Evolutionary conservation across 2,797 vertebrate genomes (phyloP), one percentile per base, ranked within the genome.

Genomic region (Chelon auratus): DNA sequence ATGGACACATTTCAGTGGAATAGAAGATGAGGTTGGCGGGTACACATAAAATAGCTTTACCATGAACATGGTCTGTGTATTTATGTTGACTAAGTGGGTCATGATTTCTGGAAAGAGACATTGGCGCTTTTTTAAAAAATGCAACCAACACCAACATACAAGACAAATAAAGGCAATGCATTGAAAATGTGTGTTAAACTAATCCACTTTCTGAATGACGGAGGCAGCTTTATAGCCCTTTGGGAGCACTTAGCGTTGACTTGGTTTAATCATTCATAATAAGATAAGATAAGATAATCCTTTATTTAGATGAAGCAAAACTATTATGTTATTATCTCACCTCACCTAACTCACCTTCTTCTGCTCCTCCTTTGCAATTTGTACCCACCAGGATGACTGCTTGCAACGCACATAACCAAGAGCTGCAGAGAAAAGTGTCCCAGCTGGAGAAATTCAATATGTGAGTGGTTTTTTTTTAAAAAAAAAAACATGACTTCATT

Each of bases 391-490:
- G 98, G 82, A 97, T 99, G 97, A 93, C 94, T 0, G 94, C 95
- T 0, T 99, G 96, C 84, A 96, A 90, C 0, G 91, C 94, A 15
- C 97, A 99, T 83, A 99, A 98, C 90, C 96, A 99, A 78, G 97
- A 99, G 84, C 94, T 98, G 75, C 97, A 98, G 80, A 95, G 96
- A 82, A 98, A 99, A 40, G 95, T 98, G 60, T 94, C 97, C 48
- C 96, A 96, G 73, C 90, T 99, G 74, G 97, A 99, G 91, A 98
- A 97, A 85, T 96, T 96, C 82, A 98, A 99, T 88, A 93, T 96
- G 98, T 99, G 87, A 96, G 96, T 42, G 30, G 67, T 67, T 81
- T 71, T 13, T 30, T 30, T 30, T 30, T 30, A 30, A 30, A 30
- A 30, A 4, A 4, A 30, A 40, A 75, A 73, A 77, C 11, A 14